Base-by-base conservation (phyloP, 2,888 invertebrate species). In the Tetranychus truncatus region DNA sequence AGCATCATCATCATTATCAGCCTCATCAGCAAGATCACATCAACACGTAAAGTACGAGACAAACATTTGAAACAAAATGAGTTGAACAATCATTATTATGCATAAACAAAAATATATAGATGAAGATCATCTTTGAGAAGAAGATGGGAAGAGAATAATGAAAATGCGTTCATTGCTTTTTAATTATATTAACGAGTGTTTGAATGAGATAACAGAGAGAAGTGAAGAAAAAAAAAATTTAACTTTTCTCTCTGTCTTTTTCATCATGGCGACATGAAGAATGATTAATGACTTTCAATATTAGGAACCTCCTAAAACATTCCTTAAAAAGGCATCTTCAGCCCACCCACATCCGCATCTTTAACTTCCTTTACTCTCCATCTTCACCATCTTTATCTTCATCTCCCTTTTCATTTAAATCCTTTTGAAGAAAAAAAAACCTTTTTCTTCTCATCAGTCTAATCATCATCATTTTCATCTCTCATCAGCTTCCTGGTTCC, bases 231-330 rank as follows among this genome's bases (percentile, higher is more conserved):
- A 75, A 75, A 55, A 55, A 55, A 55, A 15, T 55, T 15, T 15
- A 55, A 15, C 55, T 55, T 55, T 15, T 55, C 55, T 55, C 55
- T 55, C 55, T 55, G 9, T 55, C 55, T 55, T 15, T 55, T 15
- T 55, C 55, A 55, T 72, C 45, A 65, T 75, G 66, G 66, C 75
- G 75, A 75, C 75, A 75, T 72, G 73, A 72, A 75, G 55, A 75
- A 75, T 75, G 75, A 75, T 75, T 75, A 75, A 75, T 75, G 75
- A 75, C 75, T 75, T 75, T 75, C 73, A 55, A 75, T 75, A 75
- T 75, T 75, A 75, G 73, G 73, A 73, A 55, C 9, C 55, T 15
- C 15, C 55, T 15, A 15, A 55, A 55, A 55, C 55, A 67, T 55
- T n/a, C 46, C 67, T 44, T 65, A 74, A 69, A 65, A 7, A 75